Conservation (phyloP, 2,797 vertebrate species). For the Sebastiscus tertius region DNA sequence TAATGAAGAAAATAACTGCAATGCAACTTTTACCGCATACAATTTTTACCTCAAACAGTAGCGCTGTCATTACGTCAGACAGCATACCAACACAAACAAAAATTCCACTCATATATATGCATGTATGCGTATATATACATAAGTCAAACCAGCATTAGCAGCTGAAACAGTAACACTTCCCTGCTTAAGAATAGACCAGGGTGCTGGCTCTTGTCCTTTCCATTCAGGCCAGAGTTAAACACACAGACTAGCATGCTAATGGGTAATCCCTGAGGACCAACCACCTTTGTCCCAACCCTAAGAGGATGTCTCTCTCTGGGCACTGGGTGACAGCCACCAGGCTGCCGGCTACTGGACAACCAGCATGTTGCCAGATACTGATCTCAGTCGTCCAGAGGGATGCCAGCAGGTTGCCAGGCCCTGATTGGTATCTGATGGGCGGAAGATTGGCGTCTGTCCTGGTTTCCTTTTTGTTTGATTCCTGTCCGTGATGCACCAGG, state of each 20-base stretch:
- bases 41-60: not conserved
- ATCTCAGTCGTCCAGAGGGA: slow-evolving; percentile 65
- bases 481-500: slow-evolving; percentile 43
- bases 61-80: not conserved
- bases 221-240: slow-evolving; percentile 83
- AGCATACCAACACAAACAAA: slow-evolving; percentile 58
- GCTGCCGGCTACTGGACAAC: slow-evolving; percentile 71
- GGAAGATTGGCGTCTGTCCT: slow-evolving; percentile 66
- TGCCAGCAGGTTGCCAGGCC: slow-evolving; percentile 74
- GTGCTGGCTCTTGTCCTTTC: slow-evolving; percentile 77
- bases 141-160: slow-evolving; percentile 75
- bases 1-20: not conserved
- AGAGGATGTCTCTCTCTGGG: slow-evolving; percentile 81
- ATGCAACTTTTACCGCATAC: not conserved
- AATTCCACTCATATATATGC: slow-evolving; percentile 65
- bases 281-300: slow-evolving; percentile 78
- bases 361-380: slow-evolving; percentile 75
- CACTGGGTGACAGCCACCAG: slow-evolving; percentile 80
- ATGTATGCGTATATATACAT: slow-evolving; percentile 72
- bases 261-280: slow-evolving; percentile 82
- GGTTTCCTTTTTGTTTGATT: slow-evolving; percentile 58
- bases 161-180: slow-evolving; percentile 85
- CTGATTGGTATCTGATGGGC: slow-evolving; percentile 68
- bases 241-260: slow-evolving; percentile 84
- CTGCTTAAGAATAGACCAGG: slow-evolving; percentile 74